Evolutionary conservation across 1,140 invertebrate genomes (phyloP).

Genomic region (Drosophila cardini): DNA sequence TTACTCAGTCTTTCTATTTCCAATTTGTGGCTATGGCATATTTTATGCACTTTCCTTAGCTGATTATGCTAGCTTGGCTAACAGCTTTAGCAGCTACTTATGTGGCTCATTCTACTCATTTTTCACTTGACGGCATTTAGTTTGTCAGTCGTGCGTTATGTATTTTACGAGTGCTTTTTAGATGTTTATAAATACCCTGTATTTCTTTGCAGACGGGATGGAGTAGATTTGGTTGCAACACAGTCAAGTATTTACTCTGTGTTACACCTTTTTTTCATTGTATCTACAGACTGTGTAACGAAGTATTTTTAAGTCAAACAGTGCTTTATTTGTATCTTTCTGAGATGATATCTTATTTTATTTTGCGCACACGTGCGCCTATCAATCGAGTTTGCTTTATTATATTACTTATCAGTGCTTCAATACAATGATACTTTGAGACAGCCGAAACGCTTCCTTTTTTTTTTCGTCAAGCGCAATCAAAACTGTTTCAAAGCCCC

Average conservation of each 20-base stretch:
- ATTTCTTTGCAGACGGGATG: not conserved
- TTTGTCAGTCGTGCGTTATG: conserved; percentile 18
- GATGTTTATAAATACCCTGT: conserved; percentile 10
- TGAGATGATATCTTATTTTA: conserved; percentile 25
- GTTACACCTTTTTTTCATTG: no score
- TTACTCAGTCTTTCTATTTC: conserved; percentile 51
- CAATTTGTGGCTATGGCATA: conserved; percentile 46
- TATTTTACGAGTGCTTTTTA: conserved; percentile 2
- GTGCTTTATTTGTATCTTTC: conserved; percentile 43
- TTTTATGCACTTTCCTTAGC: conserved; percentile 50
- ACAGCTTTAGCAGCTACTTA: conserved; percentile 47
- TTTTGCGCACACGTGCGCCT: conserved; percentile 26
- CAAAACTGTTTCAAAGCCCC: conserved; percentile 7
- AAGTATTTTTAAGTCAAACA: not conserved
- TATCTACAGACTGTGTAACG: not conserved
- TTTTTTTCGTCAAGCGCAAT: not conserved
- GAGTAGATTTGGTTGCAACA: not conserved
- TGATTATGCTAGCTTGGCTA: conserved; percentile 48
- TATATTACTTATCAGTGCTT: conserved; percentile 12
- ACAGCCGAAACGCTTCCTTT: conserved; percentile 10
- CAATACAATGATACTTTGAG: conserved; percentile 23
- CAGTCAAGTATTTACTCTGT: no score
- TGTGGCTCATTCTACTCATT: conserved; percentile 22
- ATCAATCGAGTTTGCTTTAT: conserved; percentile 30
- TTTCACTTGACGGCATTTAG: conserved; percentile 27